These are phyloP conservation scores for Baryphthengus martii DNA, from an alignment of 2,113 vertebrate genomes.

Conservation along the genomic window DNA sequence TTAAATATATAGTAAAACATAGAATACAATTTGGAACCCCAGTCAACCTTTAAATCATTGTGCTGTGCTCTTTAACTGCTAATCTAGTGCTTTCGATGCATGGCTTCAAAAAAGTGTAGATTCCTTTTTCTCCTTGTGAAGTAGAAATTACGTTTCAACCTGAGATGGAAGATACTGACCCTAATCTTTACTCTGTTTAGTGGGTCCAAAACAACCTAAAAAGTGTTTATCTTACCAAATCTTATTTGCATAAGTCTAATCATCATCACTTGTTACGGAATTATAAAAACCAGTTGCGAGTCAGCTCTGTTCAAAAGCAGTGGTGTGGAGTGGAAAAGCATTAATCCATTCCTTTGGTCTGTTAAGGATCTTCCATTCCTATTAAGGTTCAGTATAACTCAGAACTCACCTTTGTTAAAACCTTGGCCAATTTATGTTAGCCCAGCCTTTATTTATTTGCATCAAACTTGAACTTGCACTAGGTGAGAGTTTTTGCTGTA, in stretches of 20 bases:
- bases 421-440: not conserved
- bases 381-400: not conserved
- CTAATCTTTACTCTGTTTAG: not conserved
- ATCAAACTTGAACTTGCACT: not conserved
- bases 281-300: not conserved
- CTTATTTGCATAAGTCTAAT: not conserved
- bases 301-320: not conserved
- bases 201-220: not conserved
- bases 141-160: not conserved
- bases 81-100: not conserved
- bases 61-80: not conserved
- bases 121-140: not conserved
- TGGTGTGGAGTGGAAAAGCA: not conserved
- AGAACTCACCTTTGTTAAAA: not conserved
- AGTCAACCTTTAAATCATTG: constrained; percentile 23
- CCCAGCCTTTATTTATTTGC: not conserved
- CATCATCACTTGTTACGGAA: not conserved
- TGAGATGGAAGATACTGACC: not conserved
- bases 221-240: not conserved
- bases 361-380: not conserved
- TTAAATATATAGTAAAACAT: not conserved
- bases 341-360: not conserved
- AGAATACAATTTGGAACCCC: constrained; percentile 7
- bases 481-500: not conserved
- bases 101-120: not conserved